Percentiles rank a stretch among this genome's conserved stretches.
phyloP scores from a whole-genome alignment of 2,797 vertebrate genomes.

The Falco concolor region DNA sequence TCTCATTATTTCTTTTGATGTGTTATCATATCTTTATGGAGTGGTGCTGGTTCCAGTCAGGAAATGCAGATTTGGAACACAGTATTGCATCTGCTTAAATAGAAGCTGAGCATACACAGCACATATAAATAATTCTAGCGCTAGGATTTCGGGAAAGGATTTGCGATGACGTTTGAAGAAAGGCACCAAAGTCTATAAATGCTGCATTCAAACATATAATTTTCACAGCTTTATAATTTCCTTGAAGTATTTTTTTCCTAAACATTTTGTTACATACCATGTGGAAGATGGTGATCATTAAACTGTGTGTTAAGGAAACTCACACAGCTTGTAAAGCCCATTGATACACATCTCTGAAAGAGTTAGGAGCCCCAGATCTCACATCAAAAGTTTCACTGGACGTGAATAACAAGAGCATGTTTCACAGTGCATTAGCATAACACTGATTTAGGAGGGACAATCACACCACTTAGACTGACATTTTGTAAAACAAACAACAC shows the following conservation, averaged over 20 bases:
- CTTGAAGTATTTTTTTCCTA: not conserved
- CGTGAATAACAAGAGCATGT: not conserved
- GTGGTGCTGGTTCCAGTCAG: not conserved
- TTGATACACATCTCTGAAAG: fast-evolving
- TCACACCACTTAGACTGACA: too few relatives aligned
- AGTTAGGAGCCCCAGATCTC: not conserved
- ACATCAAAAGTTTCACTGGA: not conserved
- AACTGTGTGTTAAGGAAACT: not conserved
- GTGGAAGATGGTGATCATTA: not conserved
- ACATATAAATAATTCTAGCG: not conserved
- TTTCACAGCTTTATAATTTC: not conserved
- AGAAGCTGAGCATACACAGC: not conserved
- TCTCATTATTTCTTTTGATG: not conserved
- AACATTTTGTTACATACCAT: not conserved
- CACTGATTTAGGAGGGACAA: not conserved
- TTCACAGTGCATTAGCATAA: not conserved
- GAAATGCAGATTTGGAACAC: not conserved
- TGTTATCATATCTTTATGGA: not conserved
- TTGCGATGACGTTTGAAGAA: not conserved
- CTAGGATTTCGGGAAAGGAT: not conserved
- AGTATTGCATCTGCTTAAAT: not conserved
- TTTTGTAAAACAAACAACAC: not conserved
- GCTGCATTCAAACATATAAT: not conserved
- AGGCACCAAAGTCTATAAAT: not conserved
- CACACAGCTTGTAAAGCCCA: not conserved